Evolutionary conservation across 2,113 vertebrate genomes (phyloP).

Genomic region (Corapipo altera): DNA sequence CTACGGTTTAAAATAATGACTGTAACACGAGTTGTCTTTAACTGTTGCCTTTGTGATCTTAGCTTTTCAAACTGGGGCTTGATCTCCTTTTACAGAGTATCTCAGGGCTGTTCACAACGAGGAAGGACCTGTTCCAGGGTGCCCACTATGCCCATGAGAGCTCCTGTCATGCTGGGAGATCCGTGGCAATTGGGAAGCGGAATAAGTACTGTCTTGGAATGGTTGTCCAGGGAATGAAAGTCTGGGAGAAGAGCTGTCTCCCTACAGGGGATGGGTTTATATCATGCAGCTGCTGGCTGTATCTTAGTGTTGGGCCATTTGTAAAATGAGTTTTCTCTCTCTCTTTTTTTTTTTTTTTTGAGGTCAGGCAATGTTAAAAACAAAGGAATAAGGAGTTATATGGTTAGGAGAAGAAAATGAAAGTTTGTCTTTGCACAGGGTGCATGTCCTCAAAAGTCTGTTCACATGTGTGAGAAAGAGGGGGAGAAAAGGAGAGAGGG

Average conservation of each 20-base stretch:
- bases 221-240: not conserved
- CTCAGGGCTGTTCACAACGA: not conserved
- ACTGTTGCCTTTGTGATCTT: not conserved
- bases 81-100: not conserved
- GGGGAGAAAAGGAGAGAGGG: not conserved
- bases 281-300: not conserved
- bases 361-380: not conserved
- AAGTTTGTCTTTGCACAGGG: not conserved
- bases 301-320: not conserved
- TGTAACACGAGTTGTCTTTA: not conserved
- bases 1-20: not conserved
- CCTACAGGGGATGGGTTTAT: not conserved
- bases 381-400: not conserved
- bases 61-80: not conserved
- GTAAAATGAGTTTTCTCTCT: not conserved
- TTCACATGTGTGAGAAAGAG: not conserved
- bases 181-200: rapidly evolving
- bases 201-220: no score
- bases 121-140: not conserved
- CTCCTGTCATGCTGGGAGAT: rapidly evolving
- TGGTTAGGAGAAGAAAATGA: not conserved
- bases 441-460: not conserved
- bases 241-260: not conserved
- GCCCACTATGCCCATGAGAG: rapidly evolving
- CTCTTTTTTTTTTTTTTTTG: not conserved